Conservation (phyloP, 2,113 vertebrate species). For the Semnornis frantzii region DNA sequence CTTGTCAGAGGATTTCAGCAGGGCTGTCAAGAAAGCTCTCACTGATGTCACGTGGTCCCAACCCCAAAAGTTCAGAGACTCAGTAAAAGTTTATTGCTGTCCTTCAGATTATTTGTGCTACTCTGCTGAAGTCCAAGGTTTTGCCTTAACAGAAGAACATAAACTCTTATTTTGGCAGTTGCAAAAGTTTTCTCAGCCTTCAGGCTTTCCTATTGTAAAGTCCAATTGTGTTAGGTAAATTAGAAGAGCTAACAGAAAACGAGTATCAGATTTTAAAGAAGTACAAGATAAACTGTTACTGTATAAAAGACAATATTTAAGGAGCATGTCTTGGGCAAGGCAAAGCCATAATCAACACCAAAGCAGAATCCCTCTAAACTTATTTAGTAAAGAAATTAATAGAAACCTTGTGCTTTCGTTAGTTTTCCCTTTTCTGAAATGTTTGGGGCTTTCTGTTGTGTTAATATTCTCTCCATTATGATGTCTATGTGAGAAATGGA, state of each 20-base stretch:
- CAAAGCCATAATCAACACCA: conserved; percentile 3
- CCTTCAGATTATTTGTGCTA: not conserved
- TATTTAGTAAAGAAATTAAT: conserved; percentile 46
- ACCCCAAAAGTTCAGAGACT: not conserved
- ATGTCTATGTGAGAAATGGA: conserved; percentile 67
- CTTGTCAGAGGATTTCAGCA: not conserved
- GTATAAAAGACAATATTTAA: conserved; percentile 44
- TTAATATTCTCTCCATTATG: conserved; percentile 71
- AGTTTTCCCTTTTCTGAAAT: conserved; percentile 39
- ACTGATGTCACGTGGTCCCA: not conserved
- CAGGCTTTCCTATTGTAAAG: conserved; percentile 1
- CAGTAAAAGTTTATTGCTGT: not conserved
- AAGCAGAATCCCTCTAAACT: conserved; percentile 52
- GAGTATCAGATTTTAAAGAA: conserved; percentile 29
- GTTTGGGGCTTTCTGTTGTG: conserved; percentile 46
- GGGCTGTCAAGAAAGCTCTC: not conserved
- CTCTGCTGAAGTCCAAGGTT: not conserved
- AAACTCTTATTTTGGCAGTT: conserved; percentile 12
- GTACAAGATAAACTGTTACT: conserved; percentile 30
- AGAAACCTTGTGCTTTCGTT: conserved; percentile 11
- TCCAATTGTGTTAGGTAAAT: conserved; percentile 38
- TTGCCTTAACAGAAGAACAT: not conserved
- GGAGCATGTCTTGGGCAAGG: not conserved
- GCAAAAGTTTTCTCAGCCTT: conserved; percentile 21
- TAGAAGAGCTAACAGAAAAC: conserved; percentile 33